phyloP scores from a whole-genome alignment of 2,797 vertebrate species.

The Sebastes oblongus region DNA sequence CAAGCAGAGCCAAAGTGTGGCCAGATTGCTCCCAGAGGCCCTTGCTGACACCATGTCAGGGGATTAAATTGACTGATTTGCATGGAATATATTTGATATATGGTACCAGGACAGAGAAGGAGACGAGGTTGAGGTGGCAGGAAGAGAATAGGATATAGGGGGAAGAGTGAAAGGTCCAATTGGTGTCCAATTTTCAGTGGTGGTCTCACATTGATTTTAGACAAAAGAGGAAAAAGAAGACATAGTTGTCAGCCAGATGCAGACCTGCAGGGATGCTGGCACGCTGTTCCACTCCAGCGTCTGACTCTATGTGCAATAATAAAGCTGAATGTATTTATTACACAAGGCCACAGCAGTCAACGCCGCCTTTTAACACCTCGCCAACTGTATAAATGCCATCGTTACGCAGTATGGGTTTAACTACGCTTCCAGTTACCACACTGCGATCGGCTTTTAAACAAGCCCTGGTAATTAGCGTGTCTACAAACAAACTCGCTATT shows the following conservation, averaged over 20 bases:
- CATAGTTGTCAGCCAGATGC: slow-evolving; percentile 12
- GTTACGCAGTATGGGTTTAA: slow-evolving; percentile 46
- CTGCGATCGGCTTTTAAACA: slow-evolving; percentile 53
- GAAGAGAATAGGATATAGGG: background rate
- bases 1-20: slow-evolving; percentile 56
- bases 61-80: slow-evolving; percentile 73
- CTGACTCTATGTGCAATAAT: slow-evolving; percentile 19
- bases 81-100: slow-evolving; percentile 48
- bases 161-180: slow-evolving; percentile 2
- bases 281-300: background rate
- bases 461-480: slow-evolving; percentile 53
- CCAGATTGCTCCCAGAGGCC: slow-evolving; percentile 60
- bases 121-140: background rate
- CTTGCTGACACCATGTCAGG: slow-evolving; percentile 55
- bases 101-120: slow-evolving; percentile 11
- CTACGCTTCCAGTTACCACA: slow-evolving; percentile 40
- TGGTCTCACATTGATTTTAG: slow-evolving; percentile 15
- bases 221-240: slow-evolving; percentile 16
- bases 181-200: slow-evolving; percentile 1
- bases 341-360: slow-evolving; percentile 41
- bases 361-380: slow-evolving; percentile 44
- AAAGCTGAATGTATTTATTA: slow-evolving; percentile 48
- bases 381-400: slow-evolving; percentile 42
- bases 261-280: slow-evolving; percentile 36
- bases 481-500: slow-evolving; percentile 62